Conservation (phyloP, 2,797 vertebrate genomes). For the Anas bernieri region DNA sequence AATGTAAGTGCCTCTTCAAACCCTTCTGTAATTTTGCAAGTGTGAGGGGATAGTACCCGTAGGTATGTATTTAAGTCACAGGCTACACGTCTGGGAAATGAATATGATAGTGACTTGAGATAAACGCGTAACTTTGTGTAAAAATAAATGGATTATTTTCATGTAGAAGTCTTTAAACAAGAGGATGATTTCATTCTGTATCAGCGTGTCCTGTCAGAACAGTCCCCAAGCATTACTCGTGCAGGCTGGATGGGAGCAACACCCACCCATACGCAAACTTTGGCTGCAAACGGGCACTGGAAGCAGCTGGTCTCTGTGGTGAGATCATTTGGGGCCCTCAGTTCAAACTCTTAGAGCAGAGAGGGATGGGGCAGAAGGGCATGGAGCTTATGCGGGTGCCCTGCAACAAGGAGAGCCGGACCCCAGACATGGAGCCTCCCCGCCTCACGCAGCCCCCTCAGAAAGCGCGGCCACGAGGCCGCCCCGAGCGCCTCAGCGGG, state of each 20-base stretch:
- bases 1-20: neutral
- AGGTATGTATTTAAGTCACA: neutral
- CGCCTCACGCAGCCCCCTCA: too few relatives aligned
- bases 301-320: rapidly evolving
- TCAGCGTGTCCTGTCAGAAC: neutral
- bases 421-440: too few relatives aligned
- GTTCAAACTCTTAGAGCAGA: too few relatives aligned
- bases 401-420: neutral
- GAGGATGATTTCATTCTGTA: neutral
- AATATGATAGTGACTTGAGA: neutral
- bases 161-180: neutral
- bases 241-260: neutral
- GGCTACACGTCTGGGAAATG: neutral
- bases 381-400: too few relatives aligned
- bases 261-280: rapidly evolving
- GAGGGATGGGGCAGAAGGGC: neutral
- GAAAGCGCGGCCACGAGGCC: neutral
- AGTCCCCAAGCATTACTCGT: neutral
- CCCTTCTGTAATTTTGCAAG: neutral
- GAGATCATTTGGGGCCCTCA: rapidly evolving
- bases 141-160: neutral
- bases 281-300: rapidly evolving
- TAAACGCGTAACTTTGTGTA: neutral
- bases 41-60: neutral
- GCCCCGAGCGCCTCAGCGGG: neutral